Evolutionary conservation across 2,113 vertebrate genomes (phyloP).

Genomic region (Ivindomyrus marchei): DNA sequence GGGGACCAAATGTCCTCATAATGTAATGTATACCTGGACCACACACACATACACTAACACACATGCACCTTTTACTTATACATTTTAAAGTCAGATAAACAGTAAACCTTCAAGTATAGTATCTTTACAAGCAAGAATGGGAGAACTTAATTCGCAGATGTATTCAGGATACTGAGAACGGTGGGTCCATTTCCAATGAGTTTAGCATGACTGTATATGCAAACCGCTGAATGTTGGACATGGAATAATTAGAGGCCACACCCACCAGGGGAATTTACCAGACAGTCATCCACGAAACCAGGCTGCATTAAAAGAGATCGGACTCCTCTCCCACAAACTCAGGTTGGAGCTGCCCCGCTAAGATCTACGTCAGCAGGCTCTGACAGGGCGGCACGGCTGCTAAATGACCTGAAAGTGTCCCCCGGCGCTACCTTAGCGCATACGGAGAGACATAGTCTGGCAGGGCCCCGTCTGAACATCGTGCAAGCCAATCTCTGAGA

Average conservation of each 20-base stretch:
- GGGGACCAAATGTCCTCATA: too few species aligned
- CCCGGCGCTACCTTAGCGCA: constrained; percentile 37
- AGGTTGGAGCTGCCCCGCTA: constrained; percentile 53
- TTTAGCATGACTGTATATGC: background rate
- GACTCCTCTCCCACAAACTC: constrained; percentile 36
- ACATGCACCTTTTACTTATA: background rate
- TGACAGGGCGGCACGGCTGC: constrained; percentile 40
- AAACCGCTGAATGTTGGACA: background rate
- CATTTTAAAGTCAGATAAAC: background rate
- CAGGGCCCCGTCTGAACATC: constrained; percentile 27
- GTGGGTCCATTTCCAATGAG: background rate
- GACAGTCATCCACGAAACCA: constrained; percentile 39
- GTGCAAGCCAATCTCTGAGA: constrained; percentile 24
- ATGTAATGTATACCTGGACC: too few species aligned
- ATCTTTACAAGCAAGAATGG: background rate
- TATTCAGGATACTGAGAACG: background rate
- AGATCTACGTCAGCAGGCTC: constrained; percentile 38
- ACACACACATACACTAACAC: background rate
- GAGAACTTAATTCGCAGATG: background rate
- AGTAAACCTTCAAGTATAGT: background rate
- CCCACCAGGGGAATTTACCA: constrained; percentile 44
- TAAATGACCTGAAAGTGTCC: constrained; percentile 45
- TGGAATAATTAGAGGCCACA: constrained; percentile 27
- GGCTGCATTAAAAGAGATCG: constrained; percentile 26
- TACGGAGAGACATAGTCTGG: constrained; percentile 35